phyloP scores from a whole-genome alignment of 2,797 vertebrate genomes.

The Melanotaenia boesemani region DNA sequence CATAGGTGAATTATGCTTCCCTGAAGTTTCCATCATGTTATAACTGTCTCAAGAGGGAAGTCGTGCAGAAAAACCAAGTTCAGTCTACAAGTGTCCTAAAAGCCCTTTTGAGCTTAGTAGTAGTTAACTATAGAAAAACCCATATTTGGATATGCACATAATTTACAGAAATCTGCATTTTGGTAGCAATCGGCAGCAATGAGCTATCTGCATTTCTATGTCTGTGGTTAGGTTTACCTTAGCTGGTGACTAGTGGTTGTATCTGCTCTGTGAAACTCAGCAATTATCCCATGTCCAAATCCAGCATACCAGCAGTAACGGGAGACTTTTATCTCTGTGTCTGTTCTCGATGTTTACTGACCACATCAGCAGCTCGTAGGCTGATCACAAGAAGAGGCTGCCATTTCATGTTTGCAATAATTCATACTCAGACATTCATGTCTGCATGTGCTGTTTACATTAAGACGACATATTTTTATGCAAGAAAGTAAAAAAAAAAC shows the following conservation, averaged over 20 bases:
- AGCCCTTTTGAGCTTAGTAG: too few species aligned
- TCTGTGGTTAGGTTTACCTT: not conserved
- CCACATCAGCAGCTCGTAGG: not conserved
- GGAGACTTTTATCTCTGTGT: not conserved
- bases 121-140: too few species aligned
- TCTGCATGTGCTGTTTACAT: not conserved
- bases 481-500: slow-evolving; percentile 21
- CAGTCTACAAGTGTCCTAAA: too few species aligned
- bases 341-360: not conserved
- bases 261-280: not conserved
- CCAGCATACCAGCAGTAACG: not conserved
- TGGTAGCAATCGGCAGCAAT: not conserved
- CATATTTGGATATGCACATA: too few species aligned
- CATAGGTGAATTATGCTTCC: too few species aligned
- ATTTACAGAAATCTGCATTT: not conserved
- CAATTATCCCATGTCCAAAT: not conserved
- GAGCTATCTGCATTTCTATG: not conserved
- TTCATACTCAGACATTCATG: slow-evolving; percentile 10
- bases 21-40: too few species aligned
- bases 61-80: too few species aligned
- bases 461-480: slow-evolving; percentile 28
- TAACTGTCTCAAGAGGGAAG: too few species aligned
- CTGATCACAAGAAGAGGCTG: not conserved
- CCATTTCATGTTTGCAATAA: not conserved
- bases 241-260: not conserved